Evolutionary conservation across 2,797 vertebrate genomes (phyloP).

Genomic region (Diceros bicornis): DNA sequence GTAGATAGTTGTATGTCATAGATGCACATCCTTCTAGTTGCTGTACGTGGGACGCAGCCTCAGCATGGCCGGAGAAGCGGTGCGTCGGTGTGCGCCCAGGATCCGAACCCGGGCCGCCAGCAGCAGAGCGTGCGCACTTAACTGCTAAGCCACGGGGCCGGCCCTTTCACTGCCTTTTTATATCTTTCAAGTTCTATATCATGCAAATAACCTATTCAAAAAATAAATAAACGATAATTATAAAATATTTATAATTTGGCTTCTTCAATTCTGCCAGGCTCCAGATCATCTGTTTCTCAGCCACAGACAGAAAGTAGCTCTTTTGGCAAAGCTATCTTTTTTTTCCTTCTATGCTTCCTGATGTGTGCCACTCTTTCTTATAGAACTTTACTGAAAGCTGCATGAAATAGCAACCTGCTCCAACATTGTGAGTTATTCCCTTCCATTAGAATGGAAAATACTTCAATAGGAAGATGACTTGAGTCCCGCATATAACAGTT

Average conservation of each 20-base stretch:
- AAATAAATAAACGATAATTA: constrained; percentile 59
- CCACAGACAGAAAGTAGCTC: constrained; percentile 33
- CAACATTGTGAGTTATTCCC: not conserved
- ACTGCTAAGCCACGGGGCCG: no score
- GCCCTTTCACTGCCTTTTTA: constrained; percentile 42
- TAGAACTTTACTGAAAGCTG: constrained; percentile 6
- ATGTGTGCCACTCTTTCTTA: not conserved
- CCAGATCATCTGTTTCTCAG: constrained; percentile 43
- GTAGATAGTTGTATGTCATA: no score
- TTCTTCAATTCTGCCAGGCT: not conserved
- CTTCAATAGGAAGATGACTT: constrained; percentile 35
- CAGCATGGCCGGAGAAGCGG: no score
- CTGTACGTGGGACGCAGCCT: no score
- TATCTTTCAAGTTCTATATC: constrained; percentile 31
- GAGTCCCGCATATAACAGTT: not conserved
- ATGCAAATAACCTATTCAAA: constrained; percentile 49
- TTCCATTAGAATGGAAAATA: not conserved
- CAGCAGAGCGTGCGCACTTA: no score
- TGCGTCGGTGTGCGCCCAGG: no score
- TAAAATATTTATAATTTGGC: constrained; percentile 61
- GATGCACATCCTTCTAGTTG: no score
- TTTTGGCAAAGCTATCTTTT: not conserved
- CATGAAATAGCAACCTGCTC: not conserved
- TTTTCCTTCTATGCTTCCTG: not conserved
- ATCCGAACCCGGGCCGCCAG: no score